Conservation (phyloP, 2,888 invertebrate genomes). For the Drosophila kambysellisi region DNA sequence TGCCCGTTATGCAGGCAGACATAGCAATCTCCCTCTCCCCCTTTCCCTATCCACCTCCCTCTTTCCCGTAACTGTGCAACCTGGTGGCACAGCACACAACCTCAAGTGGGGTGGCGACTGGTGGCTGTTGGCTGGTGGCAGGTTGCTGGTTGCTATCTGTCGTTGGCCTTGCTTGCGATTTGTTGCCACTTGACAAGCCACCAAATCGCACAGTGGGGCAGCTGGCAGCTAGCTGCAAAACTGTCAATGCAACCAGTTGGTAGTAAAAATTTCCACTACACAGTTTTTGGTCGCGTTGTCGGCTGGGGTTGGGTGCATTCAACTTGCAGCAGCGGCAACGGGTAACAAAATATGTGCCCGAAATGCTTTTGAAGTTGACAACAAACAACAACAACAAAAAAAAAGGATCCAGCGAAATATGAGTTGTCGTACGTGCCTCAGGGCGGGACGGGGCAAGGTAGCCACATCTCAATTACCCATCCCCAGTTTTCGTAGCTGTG, state of each 20-base stretch:
- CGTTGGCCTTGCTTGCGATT: conserved; percentile 49
- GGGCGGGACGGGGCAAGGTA: not conserved
- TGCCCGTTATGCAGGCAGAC: conserved; percentile 52
- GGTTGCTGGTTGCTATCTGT: conserved; percentile 5
- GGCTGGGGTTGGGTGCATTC: conserved; percentile 13
- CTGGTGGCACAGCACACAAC: not conserved
- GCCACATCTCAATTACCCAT: not conserved
- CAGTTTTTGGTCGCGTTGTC: not conserved
- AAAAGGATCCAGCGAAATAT: conserved; percentile 4
- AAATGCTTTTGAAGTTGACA: conserved; percentile 54
- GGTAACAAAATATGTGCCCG: conserved; percentile 2
- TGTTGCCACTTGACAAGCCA: conserved; percentile 24
- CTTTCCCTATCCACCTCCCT: not conserved
- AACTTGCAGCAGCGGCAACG: conserved; percentile 19
- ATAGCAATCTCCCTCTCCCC: not conserved
- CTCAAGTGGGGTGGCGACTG: conserved; percentile 24
- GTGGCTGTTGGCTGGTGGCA: conserved; percentile 12
- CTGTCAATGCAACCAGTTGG: conserved; percentile 50
- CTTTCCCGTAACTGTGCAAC: not conserved
- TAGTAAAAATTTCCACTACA: not conserved
- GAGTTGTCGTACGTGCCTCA: conserved; percentile 30
- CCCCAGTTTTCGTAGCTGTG: not conserved
- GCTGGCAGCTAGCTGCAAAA: conserved; percentile 24
- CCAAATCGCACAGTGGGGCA: conserved; percentile 11
- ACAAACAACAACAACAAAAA: conserved; percentile 1